Base-by-base conservation (phyloP, 2,113 vertebrate species). In the Corydoras sp. region DNA sequence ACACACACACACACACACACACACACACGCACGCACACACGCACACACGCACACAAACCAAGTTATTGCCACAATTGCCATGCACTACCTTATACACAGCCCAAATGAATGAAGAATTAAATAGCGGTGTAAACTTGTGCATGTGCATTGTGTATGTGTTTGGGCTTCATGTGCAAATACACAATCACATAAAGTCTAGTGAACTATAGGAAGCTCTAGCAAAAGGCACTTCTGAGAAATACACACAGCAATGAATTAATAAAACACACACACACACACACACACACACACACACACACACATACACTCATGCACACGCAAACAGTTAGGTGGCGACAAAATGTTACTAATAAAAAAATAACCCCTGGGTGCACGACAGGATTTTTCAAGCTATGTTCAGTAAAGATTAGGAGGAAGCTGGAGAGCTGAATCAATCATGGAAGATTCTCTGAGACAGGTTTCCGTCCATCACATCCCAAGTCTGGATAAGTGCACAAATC, bases 401-500 rank as follows among this genome's bases (percentile, higher is more conserved):
- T 43, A 43, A 43, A 43, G 35, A 43, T 43, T 8, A 43, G 35
- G 7, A 43, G 35, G 35, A 43, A 43, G 35, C 35, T 43, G 35
- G 35, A 43, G 35, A 43, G 7, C 7, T 43, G 35, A 43, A 43
- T 43, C 35, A 43, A 51, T 58, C 62, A 69, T 66, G 31, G 83
- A 82, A 77, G 68, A 76, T 79, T 85, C 74, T 84, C 78, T 89
- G 88, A 90, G 88, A 86, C 89, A 89, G 87, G 63, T 73, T 79
- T 72, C 74, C 61, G 73, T 79, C 77, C 75, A 80, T 81, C 78
- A 62, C 65, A 58, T 29, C 66, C 58, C 53, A 55, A 30, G 14
- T 77, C 58, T 71, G 31, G 49, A 67, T 71, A 81, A 85, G 79
- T 80, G 78, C 82, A 85, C 81, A 64, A 64, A 69, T 68, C 61